Base-by-base conservation (phyloP, 1,140 invertebrate genomes). In the Sycophila sp. region DNA sequence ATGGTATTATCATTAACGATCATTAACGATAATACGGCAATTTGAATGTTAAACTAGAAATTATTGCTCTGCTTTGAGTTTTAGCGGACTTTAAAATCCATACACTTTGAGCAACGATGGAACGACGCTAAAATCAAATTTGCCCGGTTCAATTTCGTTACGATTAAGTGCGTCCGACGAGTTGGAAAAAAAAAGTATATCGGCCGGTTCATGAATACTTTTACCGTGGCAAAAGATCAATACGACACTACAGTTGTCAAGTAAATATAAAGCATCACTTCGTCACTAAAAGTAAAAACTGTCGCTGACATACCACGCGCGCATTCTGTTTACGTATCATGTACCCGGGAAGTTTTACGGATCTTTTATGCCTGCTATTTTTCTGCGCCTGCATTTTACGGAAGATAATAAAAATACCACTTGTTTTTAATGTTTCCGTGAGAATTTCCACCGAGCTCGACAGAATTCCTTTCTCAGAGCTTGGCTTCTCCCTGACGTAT, bases 381-480 rank as follows among this genome's bases (percentile, higher is more conserved):
- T 40, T 62, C 34, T 53, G 56, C 24, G 45, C 45, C 47, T 36
- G 56, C 59, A 51, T 62, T 62, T 69, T 53, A 62, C 47, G 40
- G 32, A 64, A 63, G 40, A 64, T 36, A 56, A 70, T 70, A 70
- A 70, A 70, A 63, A 64, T 64, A 64, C 60, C 68, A 58, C 40
- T 63, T 38, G 42, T 55, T 69, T 60, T 69, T 69, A 68, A 68
- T 68, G 55, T 59, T 68, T 45, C 55, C 42, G 42, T 58, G 32
- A 59, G 19, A 47, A 59, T 59, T 28, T 68, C 56, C 15, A 24
- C 26, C 10, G 34, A 45, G 53, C 34, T 58, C 28, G 28, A 56
- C 51, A 42, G 38, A 66, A 56, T 56, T 34, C 38, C 28, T 58
- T 42, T 17, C 38, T 30, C 10, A 8, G 1, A 10, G 17, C n/a